These are phyloP conservation scores for Caenorhabditis sp. DNA, from an alignment of 2,888 invertebrate species.

Conservation along the genomic window DNA sequence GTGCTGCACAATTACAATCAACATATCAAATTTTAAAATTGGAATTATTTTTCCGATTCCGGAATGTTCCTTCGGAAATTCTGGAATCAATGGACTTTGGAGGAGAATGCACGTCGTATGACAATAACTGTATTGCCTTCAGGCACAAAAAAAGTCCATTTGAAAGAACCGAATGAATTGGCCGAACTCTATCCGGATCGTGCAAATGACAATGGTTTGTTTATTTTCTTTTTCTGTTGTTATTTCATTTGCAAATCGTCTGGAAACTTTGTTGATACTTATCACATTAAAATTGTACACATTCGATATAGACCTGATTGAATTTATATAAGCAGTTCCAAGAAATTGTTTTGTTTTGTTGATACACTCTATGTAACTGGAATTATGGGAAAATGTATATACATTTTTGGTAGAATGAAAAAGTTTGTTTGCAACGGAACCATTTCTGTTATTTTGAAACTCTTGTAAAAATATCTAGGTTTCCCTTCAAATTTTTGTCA, in stretches of 20 bases:
- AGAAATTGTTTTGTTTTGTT: no score
- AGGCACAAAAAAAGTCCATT: conserved; percentile 59
- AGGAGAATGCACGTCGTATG: conserved; percentile 62
- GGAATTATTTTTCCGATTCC: background rate
- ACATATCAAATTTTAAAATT: background rate
- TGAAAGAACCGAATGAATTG: conserved; percentile 43
- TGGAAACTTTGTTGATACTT: background rate
- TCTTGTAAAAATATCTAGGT: background rate
- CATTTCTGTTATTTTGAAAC: no score
- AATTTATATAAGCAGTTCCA: background rate
- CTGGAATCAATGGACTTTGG: conserved; percentile 68
- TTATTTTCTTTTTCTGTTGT: conserved; percentile 5
- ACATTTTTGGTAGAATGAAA: no score
- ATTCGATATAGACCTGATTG: background rate
- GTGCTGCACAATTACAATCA: background rate
- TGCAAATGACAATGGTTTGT: conserved; percentile 38
- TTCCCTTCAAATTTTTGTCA: background rate
- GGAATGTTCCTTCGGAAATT: conserved; percentile 66
- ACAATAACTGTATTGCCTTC: conserved; percentile 59
- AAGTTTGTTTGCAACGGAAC: no score
- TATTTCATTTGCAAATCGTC: background rate
- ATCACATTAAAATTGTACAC: background rate
- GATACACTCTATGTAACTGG: no score
- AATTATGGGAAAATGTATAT: no score
- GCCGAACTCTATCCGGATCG: conserved; percentile 50